Base-by-base conservation (phyloP, 2,888 invertebrate genomes). In the Patella caerulea region DNA sequence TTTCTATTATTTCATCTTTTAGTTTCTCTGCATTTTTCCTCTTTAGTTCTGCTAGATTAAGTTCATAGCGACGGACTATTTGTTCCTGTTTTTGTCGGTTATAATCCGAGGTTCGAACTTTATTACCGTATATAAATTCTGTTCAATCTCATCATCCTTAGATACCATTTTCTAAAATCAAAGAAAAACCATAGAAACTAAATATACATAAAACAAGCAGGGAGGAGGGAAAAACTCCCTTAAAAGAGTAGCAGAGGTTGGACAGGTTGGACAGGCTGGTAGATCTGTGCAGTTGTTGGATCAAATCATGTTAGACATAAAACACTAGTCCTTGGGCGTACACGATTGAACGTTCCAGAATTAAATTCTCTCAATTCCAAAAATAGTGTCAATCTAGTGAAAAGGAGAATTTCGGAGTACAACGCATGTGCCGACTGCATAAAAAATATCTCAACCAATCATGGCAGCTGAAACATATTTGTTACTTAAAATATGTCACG, bases 11-110 rank as follows among this genome's bases (percentile, higher is more conserved):
- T 77, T 89, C 88, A 65, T 87, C 75, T 74, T 87, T 88, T 69
- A 91, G 81, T 73, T 85, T 85, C 17, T 82, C 77, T 24, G 90
- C 88, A 79, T 91, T 89, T 73, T 86, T 83, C 24, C 87, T 80
- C 74, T 87, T 87, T 9, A 85, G 53, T 15, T 89, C 88, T n/a
- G 81, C 82, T 52, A 91, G 84, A 53, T 86, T 84, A 17, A 84
- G 84, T 77, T 89, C 88, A 71, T 90, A 73, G 65, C 87, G 80
- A 15, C 87, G 81, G 9, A 91, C 88, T 14, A 79, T 74, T 82
- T 90, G 90, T 72, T 91, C 91, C 78, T 91, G 89, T 82, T 90
- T 88, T 84, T 91, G 89, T 17, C 91, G 84, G 15, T 84, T 76
- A 81, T 90, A 90, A 78, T 91, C 91, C 1, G 89, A 83, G 81